These are phyloP conservation scores for Branchellion lobata DNA, from an alignment of 2,888 invertebrate genomes.

Conservation along the genomic window DNA sequence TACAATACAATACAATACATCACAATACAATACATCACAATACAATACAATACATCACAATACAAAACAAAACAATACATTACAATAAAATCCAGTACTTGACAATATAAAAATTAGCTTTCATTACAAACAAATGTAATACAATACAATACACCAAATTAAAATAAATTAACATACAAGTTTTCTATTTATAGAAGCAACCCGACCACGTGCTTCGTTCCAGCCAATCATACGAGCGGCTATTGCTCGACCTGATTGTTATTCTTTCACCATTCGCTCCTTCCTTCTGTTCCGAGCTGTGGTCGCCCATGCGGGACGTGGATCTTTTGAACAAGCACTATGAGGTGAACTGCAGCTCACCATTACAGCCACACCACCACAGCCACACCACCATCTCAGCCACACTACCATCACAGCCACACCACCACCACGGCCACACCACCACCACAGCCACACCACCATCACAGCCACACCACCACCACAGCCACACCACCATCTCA, in stretches of 20 bases:
- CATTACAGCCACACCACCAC: not conserved
- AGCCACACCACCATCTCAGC: too few species aligned
- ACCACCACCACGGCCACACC: too few species aligned
- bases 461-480: not conserved
- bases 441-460: not conserved
- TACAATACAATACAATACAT: not conserved
- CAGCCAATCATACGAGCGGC: constrained; percentile 70
- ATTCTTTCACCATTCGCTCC: constrained; percentile 86
- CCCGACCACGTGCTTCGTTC: constrained; percentile 55
- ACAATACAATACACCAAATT: not conserved
- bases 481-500: too few species aligned
- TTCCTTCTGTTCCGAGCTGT: constrained; percentile 85
- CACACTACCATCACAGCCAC: too few species aligned
- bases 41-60: not conserved
- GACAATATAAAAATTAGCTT: not conserved
- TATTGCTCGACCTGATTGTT: constrained; percentile 77
- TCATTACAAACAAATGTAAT: not conserved
- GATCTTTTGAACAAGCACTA: constrained; percentile 30
- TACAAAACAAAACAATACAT: constrained; percentile 3
- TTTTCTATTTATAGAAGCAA: constrained; percentile 56
- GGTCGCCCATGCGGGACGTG: constrained; percentile 69
- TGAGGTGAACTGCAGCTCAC: constrained; percentile 30
- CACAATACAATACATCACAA: not conserved
- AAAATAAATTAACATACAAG: not conserved
- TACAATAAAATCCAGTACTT: not conserved